Base-by-base conservation (phyloP, 2,113 vertebrate species). In the Taxidea taxus region DNA sequence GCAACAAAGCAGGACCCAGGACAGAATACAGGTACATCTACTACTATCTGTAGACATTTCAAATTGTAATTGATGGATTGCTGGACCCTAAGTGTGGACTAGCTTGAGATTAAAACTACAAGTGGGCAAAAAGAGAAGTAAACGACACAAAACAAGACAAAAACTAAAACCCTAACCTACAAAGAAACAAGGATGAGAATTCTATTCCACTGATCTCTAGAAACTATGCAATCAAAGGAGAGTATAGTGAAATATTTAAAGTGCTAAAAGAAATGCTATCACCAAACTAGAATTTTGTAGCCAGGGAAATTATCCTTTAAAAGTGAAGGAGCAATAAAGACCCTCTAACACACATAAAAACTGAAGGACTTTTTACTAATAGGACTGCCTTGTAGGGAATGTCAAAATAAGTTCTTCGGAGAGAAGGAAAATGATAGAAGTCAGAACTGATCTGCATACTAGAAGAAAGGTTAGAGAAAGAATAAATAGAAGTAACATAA, bases 21-120 rank as follows among this genome's bases (percentile, higher is more conserved):
- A 47, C 14, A 23, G 4, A 81, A 39, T 49, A 16, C 3, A 23
- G 7, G 2, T 51, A 6, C 6, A 75, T 2, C 2, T 2, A 37
- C 2, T 34, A 62, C 2, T 34, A 62, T 12, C 54, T 3, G 4
- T 0, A 37, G 47, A 1, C 1, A 37, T 16, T 13, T 44, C 62
- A 37, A 75, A 62, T 2, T 60, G 6, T 29, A 6, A 83, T 44
- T 64, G 10, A 83, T 39, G 54, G 31, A 23, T 51, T 84, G 16
- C 21, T 60, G 14, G 42, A 90, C 10, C 7, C 21, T 58, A n/a
- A 31, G 20, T 56, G 37, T 95, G 34, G 9, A 60, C 34, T 51
- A 39, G 3, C 12, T 39, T 83, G 23, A 44, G 27, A n/a, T 68
- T 47, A 81, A 74, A 72, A 34, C 8, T 37, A 44, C 21, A 64